Percentiles rank a stretch among this genome's conserved stretches.
These are phyloP conservation scores for Silurus asotus DNA, from an alignment of 2,113 vertebrate species.

Conservation along the genomic window DNA sequence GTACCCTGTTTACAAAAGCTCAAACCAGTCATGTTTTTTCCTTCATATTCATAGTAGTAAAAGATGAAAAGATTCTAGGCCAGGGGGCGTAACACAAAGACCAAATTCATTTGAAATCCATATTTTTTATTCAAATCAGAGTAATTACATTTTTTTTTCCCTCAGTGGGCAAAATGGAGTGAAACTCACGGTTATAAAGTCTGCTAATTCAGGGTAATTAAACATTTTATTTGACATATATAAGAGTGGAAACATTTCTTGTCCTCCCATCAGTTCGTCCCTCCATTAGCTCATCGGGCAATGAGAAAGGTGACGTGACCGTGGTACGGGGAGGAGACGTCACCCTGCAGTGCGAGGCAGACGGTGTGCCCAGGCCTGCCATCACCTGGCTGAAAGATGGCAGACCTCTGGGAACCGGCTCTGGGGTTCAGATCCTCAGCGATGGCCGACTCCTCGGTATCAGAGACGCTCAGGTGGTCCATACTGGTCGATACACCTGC, in stretches of 20 bases:
- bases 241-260: constrained; percentile 2
- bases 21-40: neutral
- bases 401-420: constrained; percentile 64
- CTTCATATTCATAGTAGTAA: neutral
- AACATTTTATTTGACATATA: too few relatives aligned
- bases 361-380: constrained; percentile 81
- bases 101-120: neutral
- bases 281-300: constrained; percentile 72
- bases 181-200: neutral
- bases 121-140: neutral
- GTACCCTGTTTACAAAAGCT: constrained; percentile 64
- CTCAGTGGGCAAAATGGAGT: neutral
- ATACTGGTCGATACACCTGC: constrained; percentile 89
- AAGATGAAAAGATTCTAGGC: neutral
- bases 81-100: neutral
- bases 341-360: constrained; percentile 80
- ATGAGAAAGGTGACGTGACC: constrained; percentile 64
- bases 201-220: neutral
- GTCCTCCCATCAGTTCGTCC: constrained; percentile 78
- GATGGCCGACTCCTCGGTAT: constrained; percentile 80
- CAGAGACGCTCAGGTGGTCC: constrained; percentile 74
- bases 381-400: constrained; percentile 92
- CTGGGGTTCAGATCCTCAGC: constrained; percentile 66
- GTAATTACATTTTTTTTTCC: neutral
- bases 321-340: constrained; percentile 77